phyloP scores from a whole-genome alignment of 2,797 vertebrate genomes.

The Poliocrania exsul region DNA sequence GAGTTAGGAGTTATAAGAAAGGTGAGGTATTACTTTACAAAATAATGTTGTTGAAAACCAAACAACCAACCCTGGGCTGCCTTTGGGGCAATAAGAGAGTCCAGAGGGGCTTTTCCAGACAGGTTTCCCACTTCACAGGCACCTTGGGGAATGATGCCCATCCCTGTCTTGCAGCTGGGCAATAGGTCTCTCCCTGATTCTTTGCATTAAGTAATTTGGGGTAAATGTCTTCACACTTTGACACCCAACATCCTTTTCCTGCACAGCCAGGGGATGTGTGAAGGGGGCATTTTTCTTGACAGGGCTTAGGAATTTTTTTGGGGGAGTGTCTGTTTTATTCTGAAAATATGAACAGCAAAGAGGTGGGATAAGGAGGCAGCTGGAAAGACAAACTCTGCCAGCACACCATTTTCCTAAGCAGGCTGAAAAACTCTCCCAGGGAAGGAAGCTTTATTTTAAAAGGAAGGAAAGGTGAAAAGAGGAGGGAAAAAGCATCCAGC shows the following conservation, averaged over 20 bases:
- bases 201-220: background rate
- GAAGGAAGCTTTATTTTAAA: background rate
- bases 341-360: background rate
- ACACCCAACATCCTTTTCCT: background rate
- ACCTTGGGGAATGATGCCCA: background rate
- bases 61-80: background rate
- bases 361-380: background rate
- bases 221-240: background rate
- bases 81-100: background rate
- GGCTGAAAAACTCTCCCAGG: background rate
- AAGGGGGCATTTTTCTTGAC: rapidly evolving
- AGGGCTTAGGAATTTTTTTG: background rate
- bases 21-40: background rate
- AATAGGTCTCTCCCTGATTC: background rate
- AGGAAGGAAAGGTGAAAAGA: background rate
- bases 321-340: background rate
- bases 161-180: background rate
- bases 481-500: background rate
- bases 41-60: background rate
- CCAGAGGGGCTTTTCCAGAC: background rate
- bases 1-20: background rate
- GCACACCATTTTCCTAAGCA: background rate
- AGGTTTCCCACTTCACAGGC: background rate
- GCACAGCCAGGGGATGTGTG: background rate
- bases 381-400: background rate